Percentiles rank a stretch among this genome's conserved stretches.
These are phyloP conservation scores for Hydractinia symbiolongicarpus DNA, from an alignment of 30 jellyfish, hydroid and myxozoan species.

Conservation along the genomic window DNA sequence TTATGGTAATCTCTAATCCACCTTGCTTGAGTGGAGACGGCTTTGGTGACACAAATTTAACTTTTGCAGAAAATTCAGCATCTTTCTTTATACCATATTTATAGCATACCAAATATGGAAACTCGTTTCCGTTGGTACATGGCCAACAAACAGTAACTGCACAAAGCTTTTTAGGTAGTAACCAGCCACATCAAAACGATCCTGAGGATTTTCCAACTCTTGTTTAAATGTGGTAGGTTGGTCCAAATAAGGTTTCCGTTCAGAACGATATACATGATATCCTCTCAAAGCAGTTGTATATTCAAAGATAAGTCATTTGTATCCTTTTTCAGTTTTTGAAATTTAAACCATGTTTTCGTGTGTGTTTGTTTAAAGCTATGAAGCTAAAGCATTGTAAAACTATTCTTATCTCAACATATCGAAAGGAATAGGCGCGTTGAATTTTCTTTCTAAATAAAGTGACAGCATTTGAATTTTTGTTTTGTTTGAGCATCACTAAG, in stretches of 20 bases:
- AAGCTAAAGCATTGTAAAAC: no score
- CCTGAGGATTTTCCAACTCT: slow-evolving; percentile 14
- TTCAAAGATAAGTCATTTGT: background rate
- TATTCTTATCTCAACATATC: no score
- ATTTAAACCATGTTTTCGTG: no score
- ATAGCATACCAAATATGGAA: slow-evolving; percentile 10
- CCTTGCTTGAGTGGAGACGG: slow-evolving; percentile 30
- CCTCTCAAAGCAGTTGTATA: slow-evolving; percentile 20
- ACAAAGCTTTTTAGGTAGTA: background rate
- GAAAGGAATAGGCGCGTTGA: no score
- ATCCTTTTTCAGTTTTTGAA: no score
- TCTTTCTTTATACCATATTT: background rate
- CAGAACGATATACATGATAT: slow-evolving; percentile 10
- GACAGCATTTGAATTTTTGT: no score
- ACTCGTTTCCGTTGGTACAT: slow-evolving; percentile 4
- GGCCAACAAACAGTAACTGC: slow-evolving; percentile 7
- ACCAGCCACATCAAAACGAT: slow-evolving; percentile 19
- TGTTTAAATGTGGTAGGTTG: background rate
- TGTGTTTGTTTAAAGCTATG: no score
- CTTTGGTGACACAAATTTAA: background rate
- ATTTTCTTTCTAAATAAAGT: no score
- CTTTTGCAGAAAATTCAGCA: background rate
- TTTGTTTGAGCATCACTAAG: no score
- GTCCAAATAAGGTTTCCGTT: slow-evolving; percentile 5
- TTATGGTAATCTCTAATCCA: slow-evolving; percentile 5